Conservation (phyloP, 2,888 invertebrate genomes). For the Hylaea fasciaria region DNA sequence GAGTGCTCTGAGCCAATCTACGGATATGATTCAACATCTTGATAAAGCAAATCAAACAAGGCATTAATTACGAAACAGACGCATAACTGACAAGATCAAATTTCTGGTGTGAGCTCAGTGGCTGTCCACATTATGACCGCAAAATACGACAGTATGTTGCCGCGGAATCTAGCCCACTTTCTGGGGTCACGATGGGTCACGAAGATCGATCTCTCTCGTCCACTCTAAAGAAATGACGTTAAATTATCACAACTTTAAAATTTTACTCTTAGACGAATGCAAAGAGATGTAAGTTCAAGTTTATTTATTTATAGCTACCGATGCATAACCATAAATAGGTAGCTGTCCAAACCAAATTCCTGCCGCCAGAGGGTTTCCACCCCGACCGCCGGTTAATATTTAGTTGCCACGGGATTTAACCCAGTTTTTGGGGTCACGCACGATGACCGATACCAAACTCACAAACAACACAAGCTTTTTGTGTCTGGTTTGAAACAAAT, state of each 20-base stretch:
- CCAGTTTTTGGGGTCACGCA: constrained; percentile 23
- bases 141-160: constrained; percentile 12
- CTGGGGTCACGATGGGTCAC: constrained; percentile 14
- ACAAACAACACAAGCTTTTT: not conserved
- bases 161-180: constrained; percentile 26
- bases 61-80: constrained; percentile 15
- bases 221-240: not conserved
- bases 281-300: too few species aligned
- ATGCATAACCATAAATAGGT: too few species aligned
- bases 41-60: not conserved
- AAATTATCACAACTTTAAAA: not conserved
- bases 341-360: not conserved
- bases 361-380: not conserved
- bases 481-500: too few species aligned
- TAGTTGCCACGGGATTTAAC: constrained; percentile 9
- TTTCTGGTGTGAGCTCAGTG: constrained; percentile 4
- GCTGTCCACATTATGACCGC: constrained; percentile 4
- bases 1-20: too few species aligned
- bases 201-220: constrained; percentile 13
- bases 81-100: constrained; percentile 17
- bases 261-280: too few species aligned
- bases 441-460: constrained; percentile 14
- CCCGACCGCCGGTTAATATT: constrained; percentile 1
- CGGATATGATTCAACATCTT: too few species aligned
- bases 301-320: too few species aligned